phyloP scores from a whole-genome alignment of 2,113 vertebrate genomes.

The Isichthys henryi region DNA sequence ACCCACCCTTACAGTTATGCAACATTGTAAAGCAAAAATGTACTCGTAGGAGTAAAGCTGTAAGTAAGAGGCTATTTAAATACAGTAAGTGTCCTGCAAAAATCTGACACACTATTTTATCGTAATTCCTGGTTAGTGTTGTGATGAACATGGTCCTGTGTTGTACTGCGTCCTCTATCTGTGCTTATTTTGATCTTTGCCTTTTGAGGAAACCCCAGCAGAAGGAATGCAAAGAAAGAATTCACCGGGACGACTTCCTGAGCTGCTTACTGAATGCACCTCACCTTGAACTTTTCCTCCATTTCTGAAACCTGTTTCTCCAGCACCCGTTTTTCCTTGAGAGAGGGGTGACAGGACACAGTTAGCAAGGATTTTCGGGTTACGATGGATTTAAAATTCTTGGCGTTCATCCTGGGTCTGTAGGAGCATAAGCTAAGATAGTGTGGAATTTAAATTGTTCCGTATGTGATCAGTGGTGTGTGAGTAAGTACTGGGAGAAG shows the following conservation, averaged over 20 bases:
- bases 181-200: background rate
- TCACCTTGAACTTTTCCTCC: slow-evolving; percentile 78
- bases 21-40: background rate
- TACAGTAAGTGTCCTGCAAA: background rate
- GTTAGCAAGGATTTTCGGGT: background rate
- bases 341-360: background rate
- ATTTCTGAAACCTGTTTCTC: slow-evolving; percentile 74
- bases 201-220: background rate
- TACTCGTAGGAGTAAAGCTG: background rate
- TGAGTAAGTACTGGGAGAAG: background rate
- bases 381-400: background rate
- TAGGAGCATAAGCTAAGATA: background rate
- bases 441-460: background rate
- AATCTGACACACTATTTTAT: background rate
- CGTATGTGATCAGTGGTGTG: background rate
- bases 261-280: background rate
- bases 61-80: background rate
- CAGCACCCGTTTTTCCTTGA: slow-evolving; percentile 67
- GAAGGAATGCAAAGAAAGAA: background rate
- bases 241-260: background rate
- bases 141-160: background rate
- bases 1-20: background rate
- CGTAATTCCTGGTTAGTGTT: background rate
- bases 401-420: background rate
- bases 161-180: background rate